phyloP scores from a whole-genome alignment of 1,140 invertebrate genomes.

The Pseudomyrmex pallidus region DNA sequence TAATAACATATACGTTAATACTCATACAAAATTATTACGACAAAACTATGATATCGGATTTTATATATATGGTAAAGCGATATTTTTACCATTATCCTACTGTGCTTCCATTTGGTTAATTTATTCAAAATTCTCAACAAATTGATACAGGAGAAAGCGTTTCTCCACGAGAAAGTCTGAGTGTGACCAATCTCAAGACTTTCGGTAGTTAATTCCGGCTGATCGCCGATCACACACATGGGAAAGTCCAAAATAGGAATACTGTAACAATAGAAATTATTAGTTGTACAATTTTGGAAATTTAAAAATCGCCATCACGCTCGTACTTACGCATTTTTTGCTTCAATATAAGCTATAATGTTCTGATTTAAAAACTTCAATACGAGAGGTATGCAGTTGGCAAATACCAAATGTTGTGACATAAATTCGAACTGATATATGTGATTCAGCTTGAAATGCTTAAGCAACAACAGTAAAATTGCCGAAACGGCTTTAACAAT shows the following conservation, averaged over 20 bases:
- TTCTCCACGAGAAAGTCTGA: slow-evolving; percentile 97
- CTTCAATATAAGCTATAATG: slow-evolving; percentile 97
- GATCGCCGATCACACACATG: slow-evolving; percentile 97
- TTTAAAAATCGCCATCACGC: neutral
- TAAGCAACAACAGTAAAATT: slow-evolving; percentile 96
- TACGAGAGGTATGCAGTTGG: slow-evolving; percentile 99
- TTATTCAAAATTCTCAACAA: slow-evolving; percentile 98
- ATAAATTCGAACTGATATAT: slow-evolving; percentile 99
- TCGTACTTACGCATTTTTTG: slow-evolving; percentile 93
- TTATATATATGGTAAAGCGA: neutral
- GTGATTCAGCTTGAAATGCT: slow-evolving; percentile 99
- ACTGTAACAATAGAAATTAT: slow-evolving; percentile 82
- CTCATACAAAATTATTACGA: slow-evolving; percentile 11
- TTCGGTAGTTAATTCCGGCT: slow-evolving; percentile 96
- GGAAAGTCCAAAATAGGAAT: slow-evolving; percentile 98
- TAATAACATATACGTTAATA: slow-evolving; percentile 3
- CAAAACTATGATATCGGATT: slow-evolving; percentile 3
- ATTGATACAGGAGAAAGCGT: slow-evolving; percentile 99
- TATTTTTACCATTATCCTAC: slow-evolving; percentile 95
- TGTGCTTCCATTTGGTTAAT: slow-evolving; percentile 99
- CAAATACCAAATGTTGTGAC: slow-evolving; percentile 99
- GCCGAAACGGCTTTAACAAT: slow-evolving; percentile 99
- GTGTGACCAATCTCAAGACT: slow-evolving; percentile 96
- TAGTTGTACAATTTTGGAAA: neutral
- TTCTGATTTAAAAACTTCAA: slow-evolving; percentile 99